phyloP scores from a whole-genome alignment of 2,888 invertebrate genomes.

The Trisateles emortualis region DNA sequence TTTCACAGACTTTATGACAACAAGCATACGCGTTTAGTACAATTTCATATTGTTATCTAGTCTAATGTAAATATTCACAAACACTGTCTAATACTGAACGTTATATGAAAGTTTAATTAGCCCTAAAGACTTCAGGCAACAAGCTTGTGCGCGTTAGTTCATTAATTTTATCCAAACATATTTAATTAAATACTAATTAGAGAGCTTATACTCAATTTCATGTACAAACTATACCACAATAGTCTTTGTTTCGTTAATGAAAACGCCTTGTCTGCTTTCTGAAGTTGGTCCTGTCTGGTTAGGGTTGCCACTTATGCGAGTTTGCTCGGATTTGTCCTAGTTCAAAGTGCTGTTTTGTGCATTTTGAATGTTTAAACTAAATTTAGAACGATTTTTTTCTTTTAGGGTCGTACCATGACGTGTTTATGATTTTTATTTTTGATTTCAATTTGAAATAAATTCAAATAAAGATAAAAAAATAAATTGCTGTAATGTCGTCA shows the following conservation, averaged over 20 bases:
- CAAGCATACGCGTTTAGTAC: no score
- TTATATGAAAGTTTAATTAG: background rate
- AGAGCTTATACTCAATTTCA: slow-evolving; percentile 26
- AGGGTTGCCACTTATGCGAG: background rate
- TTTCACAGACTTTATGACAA: no score
- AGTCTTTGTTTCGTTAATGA: slow-evolving; percentile 29
- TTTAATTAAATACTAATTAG: slow-evolving; percentile 28
- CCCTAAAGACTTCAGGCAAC: background rate
- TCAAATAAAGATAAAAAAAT: no score
- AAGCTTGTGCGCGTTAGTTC: slow-evolving; percentile 6
- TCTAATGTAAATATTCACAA: background rate
- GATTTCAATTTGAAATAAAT: no score
- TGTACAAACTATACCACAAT: slow-evolving; percentile 28
- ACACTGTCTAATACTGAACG: background rate
- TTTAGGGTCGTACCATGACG: no score
- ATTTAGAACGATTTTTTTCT: no score
- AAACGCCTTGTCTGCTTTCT: slow-evolving; percentile 14
- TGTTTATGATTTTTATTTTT: no score
- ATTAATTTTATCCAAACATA: slow-evolving; percentile 13
- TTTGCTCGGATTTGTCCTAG: background rate
- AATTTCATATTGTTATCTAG: background rate
- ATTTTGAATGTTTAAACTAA: no score
- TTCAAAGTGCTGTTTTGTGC: no score
- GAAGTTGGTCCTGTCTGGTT: slow-evolving; percentile 7
- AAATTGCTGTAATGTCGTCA: no score